Evolutionary conservation across 2,888 invertebrate species (phyloP), one percentile per base, ranked within the genome.

Genomic region (Blera fallax): DNA sequence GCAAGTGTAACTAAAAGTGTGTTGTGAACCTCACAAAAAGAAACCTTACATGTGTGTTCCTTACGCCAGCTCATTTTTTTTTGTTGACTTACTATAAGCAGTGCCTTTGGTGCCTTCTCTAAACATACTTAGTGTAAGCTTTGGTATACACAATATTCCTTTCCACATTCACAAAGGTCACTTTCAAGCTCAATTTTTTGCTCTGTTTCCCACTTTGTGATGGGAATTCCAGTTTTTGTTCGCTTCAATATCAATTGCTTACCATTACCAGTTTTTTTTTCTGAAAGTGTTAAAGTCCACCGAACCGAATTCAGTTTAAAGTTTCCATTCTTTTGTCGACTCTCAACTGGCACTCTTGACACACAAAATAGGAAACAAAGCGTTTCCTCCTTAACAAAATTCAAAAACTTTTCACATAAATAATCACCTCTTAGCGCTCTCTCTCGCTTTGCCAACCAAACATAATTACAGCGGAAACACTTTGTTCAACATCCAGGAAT

Each of bases 401-500:
- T 69, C 32, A 29, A 69, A 62, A 78, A 78, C 52, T 62, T 78
- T 78, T 54, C 69, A 48, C 78, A 83, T 48, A 62, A 83, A 83
- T 73, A 78, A 78, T 78, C 72, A 67, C 78, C 60, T 58, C 58
- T 43, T 56, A 29, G 48, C 43, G 43, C 52, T 37, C 37, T 7
- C 45, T 48, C 37, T 7, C 27, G 50, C 10, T 45, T 62, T 56
- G 69, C 43, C 60, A 62, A 18, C 52, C 45, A 67, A 78, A 73
- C 45, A 73, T 62, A 78, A 83, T 83, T 69, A 83, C 67, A 73
- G 54, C 67, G 62, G 62, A 83, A 83, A 40, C 69, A 78, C 73
- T 78, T 83, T 83, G 78, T 73, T 83, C 78, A 73, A 64, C 65
- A 62, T 67, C 52, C 52, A 62, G 60, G 24, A 62, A 32, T 70